Conservation (phyloP, 2,113 vertebrate species). For the Apaloderma vittatum region DNA sequence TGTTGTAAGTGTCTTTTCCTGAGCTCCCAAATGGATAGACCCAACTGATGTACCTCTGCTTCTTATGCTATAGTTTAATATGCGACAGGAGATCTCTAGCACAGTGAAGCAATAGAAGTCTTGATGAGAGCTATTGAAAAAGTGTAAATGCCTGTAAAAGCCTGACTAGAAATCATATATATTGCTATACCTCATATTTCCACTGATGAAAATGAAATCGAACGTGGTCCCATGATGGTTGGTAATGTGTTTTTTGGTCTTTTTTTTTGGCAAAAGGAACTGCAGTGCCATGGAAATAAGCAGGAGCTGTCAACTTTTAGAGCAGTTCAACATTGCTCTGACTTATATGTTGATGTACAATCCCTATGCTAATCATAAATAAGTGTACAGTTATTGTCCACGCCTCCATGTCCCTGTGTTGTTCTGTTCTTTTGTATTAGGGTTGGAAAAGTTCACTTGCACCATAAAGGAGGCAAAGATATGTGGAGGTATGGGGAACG, state of each 20-base stretch:
- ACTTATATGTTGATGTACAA: not conserved
- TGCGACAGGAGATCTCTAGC: not conserved
- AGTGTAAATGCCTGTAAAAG: not conserved
- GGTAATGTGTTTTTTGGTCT: not conserved
- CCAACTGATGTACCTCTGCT: not conserved
- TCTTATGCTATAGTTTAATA: not conserved
- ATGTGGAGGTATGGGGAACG: accelerated
- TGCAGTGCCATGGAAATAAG: not conserved
- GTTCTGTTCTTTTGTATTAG: not conserved
- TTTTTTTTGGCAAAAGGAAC: not conserved
- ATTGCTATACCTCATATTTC: not conserved
- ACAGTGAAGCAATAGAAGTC: not conserved
- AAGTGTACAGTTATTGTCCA: not conserved
- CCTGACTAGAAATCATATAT: not conserved
- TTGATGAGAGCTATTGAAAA: not conserved
- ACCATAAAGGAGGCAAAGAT: not conserved
- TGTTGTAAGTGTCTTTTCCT: not conserved
- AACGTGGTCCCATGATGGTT: not conserved
- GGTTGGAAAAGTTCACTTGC: not conserved
- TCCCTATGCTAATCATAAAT: not conserved
- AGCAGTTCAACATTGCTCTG: not conserved
- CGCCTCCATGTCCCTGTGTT: not conserved
- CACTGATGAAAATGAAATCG: not conserved
- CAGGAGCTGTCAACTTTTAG: not conserved
- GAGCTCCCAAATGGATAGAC: not conserved